Percentiles rank a stretch among this genome's conserved stretches.
phyloP scores from a whole-genome alignment of 2,888 invertebrate species.

The Folsomia candida region DNA sequence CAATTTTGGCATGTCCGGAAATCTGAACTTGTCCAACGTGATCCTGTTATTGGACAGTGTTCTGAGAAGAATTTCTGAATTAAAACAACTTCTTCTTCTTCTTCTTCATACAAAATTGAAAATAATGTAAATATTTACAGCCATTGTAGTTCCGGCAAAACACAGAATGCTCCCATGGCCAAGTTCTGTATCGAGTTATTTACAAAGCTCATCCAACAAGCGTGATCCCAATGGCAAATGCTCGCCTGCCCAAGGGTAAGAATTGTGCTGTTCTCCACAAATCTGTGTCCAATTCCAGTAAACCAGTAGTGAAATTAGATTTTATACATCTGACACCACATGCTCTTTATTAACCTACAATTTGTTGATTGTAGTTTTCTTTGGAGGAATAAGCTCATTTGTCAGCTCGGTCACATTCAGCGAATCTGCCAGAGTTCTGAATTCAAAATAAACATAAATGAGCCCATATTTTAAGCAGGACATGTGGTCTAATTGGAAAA shows the following conservation, averaged over 20 bases:
- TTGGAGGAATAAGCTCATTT: background rate
- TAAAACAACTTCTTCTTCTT: no score
- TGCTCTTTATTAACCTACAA: background rate
- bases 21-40: slow-evolving; percentile 55
- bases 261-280: background rate
- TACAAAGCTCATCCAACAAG: slow-evolving; percentile 5
- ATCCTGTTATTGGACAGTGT: slow-evolving; percentile 59
- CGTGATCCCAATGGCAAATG: background rate
- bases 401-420: background rate
- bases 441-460: no score
- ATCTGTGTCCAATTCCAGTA: no score
- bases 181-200: slow-evolving; percentile 20
- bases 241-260: background rate
- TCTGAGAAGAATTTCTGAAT: slow-evolving; percentile 26
- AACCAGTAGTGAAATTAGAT: background rate
- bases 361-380: background rate
- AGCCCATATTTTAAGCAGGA: no score
- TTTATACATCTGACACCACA: background rate
- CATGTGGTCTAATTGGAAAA: no score
- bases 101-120: slow-evolving; percentile 5
- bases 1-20: slow-evolving; percentile 57
- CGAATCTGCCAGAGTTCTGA: background rate
- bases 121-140: slow-evolving; percentile 46
- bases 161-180: slow-evolving; percentile 9
- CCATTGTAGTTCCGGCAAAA: slow-evolving; percentile 27